These are phyloP conservation scores for Timema podura DNA, from an alignment of 2,888 invertebrate genomes.

Conservation along the genomic window DNA sequence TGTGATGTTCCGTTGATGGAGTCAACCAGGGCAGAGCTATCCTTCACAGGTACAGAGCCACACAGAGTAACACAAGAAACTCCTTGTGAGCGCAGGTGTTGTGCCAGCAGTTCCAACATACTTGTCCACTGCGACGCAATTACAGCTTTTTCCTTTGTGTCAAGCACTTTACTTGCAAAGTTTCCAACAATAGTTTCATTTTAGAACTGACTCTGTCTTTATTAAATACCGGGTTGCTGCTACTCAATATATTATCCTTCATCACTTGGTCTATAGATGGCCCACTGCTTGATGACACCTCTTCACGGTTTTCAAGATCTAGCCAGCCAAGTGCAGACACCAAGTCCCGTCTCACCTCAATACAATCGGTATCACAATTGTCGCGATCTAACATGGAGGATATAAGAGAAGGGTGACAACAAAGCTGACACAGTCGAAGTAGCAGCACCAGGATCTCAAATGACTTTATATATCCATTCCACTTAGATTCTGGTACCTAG, in stretches of 20 bases:
- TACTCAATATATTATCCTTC: slow-evolving; percentile 58
- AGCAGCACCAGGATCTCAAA: slow-evolving; percentile 73
- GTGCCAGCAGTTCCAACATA: slow-evolving; percentile 67
- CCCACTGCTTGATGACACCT: slow-evolving; percentile 33
- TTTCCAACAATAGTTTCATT: slow-evolving; percentile 57
- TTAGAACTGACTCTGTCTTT: slow-evolving; percentile 60
- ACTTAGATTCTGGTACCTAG: slow-evolving; percentile 24
- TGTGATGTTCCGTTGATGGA: slow-evolving; percentile 55
- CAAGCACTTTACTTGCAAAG: slow-evolving; percentile 52
- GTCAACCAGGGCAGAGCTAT: slow-evolving; percentile 65
- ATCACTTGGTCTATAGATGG: slow-evolving; percentile 46
- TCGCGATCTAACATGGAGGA: slow-evolving; percentile 48
- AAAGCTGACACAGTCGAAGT: slow-evolving; percentile 80
- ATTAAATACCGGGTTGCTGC: slow-evolving; percentile 68
- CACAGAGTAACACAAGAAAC: slow-evolving; percentile 64
- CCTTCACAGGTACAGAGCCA: slow-evolving; percentile 68
- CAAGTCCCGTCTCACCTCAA: slow-evolving; percentile 52
- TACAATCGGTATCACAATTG: slow-evolving; percentile 43
- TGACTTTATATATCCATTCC: slow-evolving; percentile 46
- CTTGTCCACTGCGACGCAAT: slow-evolving; percentile 94
- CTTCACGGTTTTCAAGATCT: slow-evolving; percentile 41
- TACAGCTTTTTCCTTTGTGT: slow-evolving; percentile 64
- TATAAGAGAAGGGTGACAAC: slow-evolving; percentile 84
- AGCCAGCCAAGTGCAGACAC: slow-evolving; percentile 61
- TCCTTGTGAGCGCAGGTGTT: slow-evolving; percentile 53